Evolutionary conservation across 2,797 vertebrate genomes (phyloP), one percentile per base, ranked within the genome.

Genomic region (Vireo griseus): DNA sequence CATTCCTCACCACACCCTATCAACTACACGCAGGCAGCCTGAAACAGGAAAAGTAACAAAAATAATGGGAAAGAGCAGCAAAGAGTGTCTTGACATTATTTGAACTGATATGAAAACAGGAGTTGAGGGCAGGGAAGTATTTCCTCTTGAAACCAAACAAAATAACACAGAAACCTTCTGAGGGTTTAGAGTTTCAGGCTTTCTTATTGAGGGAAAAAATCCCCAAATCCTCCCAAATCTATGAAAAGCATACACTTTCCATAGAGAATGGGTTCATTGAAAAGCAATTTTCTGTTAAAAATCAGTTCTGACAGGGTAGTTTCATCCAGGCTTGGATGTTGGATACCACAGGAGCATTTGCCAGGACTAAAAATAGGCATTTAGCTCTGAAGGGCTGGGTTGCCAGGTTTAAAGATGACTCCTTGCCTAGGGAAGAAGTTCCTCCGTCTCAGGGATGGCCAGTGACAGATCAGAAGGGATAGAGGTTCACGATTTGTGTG

Each of bases 281-380:
- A 93, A 95, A 96, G 90, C 92, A 95, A 90, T 95, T 96, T 95
- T 94, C 93, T 95, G 90, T 95, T 95, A 83, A 92, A 95, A 96
- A 96, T 95, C 92, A 87, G 80, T 92, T 93, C 82, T 95, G 93
- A 95, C 90, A 93, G 73, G 44, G 68, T 58, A 78, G 92, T 75
- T 96, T 94, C 83, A 88, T 59, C 88, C 9, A 3, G 55, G 45
- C 83, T 82, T 31, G 73, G 74, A 69, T 35, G 67, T 1, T 48
- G 67, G 90, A 88, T 91, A 81, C 73, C 66, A 86, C 71, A 55
- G 75, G 44, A 93, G 47, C 9, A 4, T 76, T 93, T 83, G 75
- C 47, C 78, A 80, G 87, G 66, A 93, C 88, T 74, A 92, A 95
- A 96, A 89, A 86, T 13, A 93, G 69, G 69, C 59, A 18, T 44